Evolutionary conservation across 2,113 vertebrate species (phyloP).

Genomic region (Callorhinus ursinus): DNA sequence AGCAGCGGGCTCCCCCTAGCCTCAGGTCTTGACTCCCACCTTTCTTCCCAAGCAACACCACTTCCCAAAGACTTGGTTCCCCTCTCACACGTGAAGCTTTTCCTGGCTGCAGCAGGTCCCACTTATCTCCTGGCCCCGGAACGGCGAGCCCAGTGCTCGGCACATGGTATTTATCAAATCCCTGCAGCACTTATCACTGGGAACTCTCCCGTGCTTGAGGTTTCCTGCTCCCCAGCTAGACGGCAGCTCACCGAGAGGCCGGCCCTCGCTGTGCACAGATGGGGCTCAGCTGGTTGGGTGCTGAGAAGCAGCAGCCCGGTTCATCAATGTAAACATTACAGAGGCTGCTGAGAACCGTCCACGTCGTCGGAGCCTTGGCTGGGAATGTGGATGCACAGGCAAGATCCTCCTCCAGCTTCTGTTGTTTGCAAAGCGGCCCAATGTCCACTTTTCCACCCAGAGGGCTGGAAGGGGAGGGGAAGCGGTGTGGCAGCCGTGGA

Average conservation of each 20-base stretch:
- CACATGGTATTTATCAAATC: not conserved
- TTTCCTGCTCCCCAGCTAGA: rapidly evolving
- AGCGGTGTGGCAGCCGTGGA: rapidly evolving
- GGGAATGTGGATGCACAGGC: not conserved
- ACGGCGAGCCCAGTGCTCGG: not conserved
- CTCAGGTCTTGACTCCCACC: rapidly evolving
- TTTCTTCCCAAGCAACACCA: not conserved
- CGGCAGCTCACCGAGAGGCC: rapidly evolving
- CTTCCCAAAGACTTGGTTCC: no score
- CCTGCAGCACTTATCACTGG: rapidly evolving
- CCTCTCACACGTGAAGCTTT: rapidly evolving
- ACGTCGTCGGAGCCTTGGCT: not conserved
- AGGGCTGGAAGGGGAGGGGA: not conserved
- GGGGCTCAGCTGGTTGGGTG: not conserved
- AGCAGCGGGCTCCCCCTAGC: not conserved
- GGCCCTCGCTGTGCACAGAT: not conserved
- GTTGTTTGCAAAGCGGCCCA: not conserved
- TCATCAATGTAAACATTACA: rapidly evolving
- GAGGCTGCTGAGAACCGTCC: not conserved
- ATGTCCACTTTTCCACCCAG: not conserved
- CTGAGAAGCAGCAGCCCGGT: not conserved
- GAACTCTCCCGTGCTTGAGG: not conserved
- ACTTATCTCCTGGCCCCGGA: not conserved
- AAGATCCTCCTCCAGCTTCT: no score
- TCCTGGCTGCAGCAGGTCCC: not conserved